Conservation (phyloP, 2,797 vertebrate genomes). For the Oryzias sinensis region DNA sequence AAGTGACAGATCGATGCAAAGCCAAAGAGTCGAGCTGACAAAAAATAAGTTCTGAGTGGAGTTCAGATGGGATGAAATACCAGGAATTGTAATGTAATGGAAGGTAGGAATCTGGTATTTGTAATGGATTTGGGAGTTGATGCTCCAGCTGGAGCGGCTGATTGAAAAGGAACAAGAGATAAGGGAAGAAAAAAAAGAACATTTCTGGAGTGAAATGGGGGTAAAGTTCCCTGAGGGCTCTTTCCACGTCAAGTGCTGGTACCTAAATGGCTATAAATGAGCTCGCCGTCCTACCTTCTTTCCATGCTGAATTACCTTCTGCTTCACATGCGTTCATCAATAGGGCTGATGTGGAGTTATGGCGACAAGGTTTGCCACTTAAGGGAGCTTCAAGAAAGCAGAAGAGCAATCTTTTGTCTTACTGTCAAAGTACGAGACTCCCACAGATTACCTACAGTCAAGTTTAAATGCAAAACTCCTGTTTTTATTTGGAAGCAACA, state of each 20-base stretch:
- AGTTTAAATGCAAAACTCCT: conserved; percentile 58
- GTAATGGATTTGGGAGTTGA: neutral
- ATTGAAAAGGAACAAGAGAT: conserved; percentile 37
- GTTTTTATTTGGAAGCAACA: conserved; percentile 36
- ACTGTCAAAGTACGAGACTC: conserved; percentile 21
- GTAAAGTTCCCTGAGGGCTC: conserved; percentile 50
- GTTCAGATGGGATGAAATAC: neutral
- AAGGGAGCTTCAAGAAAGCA: conserved; percentile 52
- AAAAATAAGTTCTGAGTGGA: no score
- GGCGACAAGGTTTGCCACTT: conserved; percentile 71
- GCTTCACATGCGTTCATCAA: conserved; percentile 66
- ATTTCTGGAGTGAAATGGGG: conserved; percentile 52
- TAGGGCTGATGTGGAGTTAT: conserved; percentile 56
- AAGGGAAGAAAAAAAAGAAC: conserved; percentile 34
- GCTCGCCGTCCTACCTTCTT: conserved; percentile 22
- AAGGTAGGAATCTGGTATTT: conserved; percentile 6
- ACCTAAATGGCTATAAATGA: conserved; percentile 62
- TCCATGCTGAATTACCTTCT: conserved; percentile 43
- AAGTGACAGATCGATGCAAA: no score
- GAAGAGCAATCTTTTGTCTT: conserved; percentile 35
- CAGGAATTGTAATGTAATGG: neutral
- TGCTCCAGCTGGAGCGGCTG: conserved; percentile 8
- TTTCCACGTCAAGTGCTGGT: conserved; percentile 51
- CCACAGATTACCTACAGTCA: conserved; percentile 31
- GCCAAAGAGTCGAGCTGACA: no score